A percentile compares a stretch with the other conserved stretches of the same genome.
These are phyloP conservation scores for Strix occidentalis DNA, from an alignment of 2,797 vertebrate genomes.

Conservation along the genomic window DNA sequence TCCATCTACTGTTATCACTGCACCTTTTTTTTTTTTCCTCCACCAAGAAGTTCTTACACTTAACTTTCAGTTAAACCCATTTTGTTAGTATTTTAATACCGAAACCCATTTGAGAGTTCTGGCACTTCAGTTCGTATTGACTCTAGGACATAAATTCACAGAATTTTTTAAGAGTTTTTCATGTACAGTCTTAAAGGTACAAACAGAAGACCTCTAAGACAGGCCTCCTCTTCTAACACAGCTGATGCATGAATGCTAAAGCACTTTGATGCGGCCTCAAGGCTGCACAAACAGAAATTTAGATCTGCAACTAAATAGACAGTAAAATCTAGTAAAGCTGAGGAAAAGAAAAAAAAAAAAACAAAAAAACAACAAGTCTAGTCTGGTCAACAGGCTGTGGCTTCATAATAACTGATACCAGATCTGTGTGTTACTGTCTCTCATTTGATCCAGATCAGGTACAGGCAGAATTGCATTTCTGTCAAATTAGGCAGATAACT, in stretches of 20 bases:
- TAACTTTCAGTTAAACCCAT: not conserved
- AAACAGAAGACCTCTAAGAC: not conserved
- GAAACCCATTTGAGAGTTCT: not conserved
- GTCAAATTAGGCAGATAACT: not conserved
- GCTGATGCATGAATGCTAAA: not conserved
- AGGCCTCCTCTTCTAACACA: not conserved
- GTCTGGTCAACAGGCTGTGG: not conserved
- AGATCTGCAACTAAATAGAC: not conserved
- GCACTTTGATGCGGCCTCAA: not conserved
- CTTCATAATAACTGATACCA: not conserved
- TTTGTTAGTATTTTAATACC: not conserved
- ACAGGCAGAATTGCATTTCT: not conserved
- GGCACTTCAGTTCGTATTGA: not conserved
- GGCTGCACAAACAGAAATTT: not conserved
- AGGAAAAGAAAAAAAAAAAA: not conserved
- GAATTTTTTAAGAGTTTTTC: not conserved
- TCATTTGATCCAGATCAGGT: not conserved
- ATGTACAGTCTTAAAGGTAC: not conserved
- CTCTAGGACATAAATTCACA: not conserved
- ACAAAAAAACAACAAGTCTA: not conserved
- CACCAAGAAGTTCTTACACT: not conserved
- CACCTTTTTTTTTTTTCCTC: not conserved
- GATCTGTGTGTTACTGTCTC: not conserved
- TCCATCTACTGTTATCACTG: slow-evolving; percentile 55
- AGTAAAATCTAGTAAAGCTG: not conserved